Base-by-base conservation (phyloP, 2,113 vertebrate species). In the Solea senegalensis region DNA sequence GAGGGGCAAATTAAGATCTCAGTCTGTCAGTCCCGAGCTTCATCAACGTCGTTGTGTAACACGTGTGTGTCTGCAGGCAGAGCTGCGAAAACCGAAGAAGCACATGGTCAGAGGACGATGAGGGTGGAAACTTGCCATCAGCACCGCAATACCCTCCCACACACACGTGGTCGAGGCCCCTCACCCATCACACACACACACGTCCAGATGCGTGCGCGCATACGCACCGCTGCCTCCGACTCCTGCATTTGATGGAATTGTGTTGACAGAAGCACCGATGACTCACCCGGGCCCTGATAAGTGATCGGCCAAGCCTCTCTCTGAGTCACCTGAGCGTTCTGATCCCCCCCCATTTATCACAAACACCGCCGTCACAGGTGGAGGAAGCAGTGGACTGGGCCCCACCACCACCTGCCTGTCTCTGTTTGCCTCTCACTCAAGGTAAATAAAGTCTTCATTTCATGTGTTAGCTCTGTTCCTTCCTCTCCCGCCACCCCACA, bases 401-500 rank as follows among this genome's bases (percentile, higher is more conserved):
- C 1, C 44, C 44, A 7, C 15, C 10, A 43, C 75, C 83, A 83
- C 81, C 86, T 87, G 86, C 61, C 65, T 1, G 10, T 16, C 48
- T 83, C 75, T 89, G 78, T 91, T 88, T 91, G 64, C 81, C 41
- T 77, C 59, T 73, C 14, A 0, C 53, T 74, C 3, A 34, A 34
- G 69, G 85, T 83, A 88, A 89, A 90, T 70, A 90, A 62, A 81
- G 61, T 68, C 69, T 51, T 70, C 69, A 34, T 48, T 60, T 65
- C 49, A 43, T 14, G 54, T 69, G 71, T 72, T 70, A 66, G 55
- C 66, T 74, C 51, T 58, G 48, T 10, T 45, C 63, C 39, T 45
- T 9, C 44, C 8, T 10, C 10, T 14, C 45, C 14, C 45, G 5
- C 12, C 21, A 21, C 21, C 21, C 21, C 21, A 21, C 21, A 21